Conservation (phyloP, 2,797 vertebrate genomes). For the Lerista edwardsae region DNA sequence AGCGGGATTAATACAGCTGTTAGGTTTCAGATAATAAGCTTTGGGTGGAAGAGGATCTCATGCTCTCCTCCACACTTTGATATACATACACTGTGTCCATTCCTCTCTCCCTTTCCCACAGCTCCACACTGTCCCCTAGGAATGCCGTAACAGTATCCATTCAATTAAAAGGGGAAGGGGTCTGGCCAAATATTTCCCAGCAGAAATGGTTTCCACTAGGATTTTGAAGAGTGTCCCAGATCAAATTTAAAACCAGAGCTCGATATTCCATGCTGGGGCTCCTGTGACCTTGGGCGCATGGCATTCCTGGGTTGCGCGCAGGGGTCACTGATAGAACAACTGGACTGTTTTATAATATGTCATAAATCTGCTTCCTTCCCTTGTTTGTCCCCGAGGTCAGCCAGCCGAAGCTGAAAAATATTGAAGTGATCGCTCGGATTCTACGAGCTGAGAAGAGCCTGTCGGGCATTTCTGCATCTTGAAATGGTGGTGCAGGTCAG, state of each 20-base stretch:
- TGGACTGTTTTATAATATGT: constrained; percentile 21
- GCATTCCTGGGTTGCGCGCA: not conserved
- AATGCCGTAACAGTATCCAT: constrained; percentile 29
- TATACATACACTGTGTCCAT: rapidly evolving
- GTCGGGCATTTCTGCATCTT: rapidly evolving
- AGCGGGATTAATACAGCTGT: constrained; percentile 52
- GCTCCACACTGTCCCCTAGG: constrained; percentile 21
- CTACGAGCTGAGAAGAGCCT: not conserved
- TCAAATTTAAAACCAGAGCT: constrained; percentile 47
- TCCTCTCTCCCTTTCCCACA: constrained; percentile 50
- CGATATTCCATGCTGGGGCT: not conserved
- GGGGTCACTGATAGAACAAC: constrained; percentile 4
- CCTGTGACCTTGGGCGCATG: constrained; percentile 11
- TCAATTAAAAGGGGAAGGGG: constrained; percentile 24
- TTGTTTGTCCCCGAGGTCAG: constrained; percentile 15
- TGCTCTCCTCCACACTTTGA: constrained; percentile 8
- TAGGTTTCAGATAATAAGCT: constrained; percentile 33
- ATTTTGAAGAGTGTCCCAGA: constrained; percentile 18
- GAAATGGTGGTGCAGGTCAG: rapidly evolving
- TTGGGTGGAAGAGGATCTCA: constrained; percentile 17
- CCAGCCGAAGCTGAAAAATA: not conserved
- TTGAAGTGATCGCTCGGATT: not conserved
- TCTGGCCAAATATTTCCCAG: constrained; percentile 8
- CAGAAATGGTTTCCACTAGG: constrained; percentile 19
- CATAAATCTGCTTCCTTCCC: constrained; percentile 46